Evolutionary conservation across 2,888 invertebrate species (phyloP), one percentile per base, ranked within the genome.

Genomic region (Drosophila prolongata): DNA sequence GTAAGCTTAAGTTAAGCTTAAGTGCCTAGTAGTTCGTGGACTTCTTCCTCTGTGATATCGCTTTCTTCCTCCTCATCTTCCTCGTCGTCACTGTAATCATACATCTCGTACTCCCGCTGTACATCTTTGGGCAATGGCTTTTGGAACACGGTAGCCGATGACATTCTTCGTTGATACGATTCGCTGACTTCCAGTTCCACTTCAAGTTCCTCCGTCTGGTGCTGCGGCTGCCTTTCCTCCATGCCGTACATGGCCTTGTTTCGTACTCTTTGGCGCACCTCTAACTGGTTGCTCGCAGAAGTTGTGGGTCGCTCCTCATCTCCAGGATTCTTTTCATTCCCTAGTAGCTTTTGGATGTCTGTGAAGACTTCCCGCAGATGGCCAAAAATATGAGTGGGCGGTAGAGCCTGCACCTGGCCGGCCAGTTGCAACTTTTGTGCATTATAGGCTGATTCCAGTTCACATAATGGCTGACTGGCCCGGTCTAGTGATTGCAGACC

Each of bases 391-490:
- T 42, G 74, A 4, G 90, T 85, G 6, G 65, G 27, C 4, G 90
- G 73, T 34, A 91, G 64, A 0, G 80, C 58, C 1, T 66, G 59
- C 2, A 75, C 27, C 6, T 55, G 49, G 1, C 58, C 67, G 5
- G 66, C 54, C 37, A 90, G 54, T 1, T 78, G 40, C 27, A 74
- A 50, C 58, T 91, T 91, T 59, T 89, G 87, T 27, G 80, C 79
- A 59, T 89, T 91, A 58, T 91, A 91, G 6, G 85, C 80, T 0
- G 83, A 61, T 54, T 91, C 90, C 1, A 91, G 78, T 13, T 78
- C 75, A 13, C 76, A 73, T 5, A 91, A 67, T 0, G 79, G 76
- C 11, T 78, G 62, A 24, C 81, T 57, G 10, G 72, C 56, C 0
- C 65, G 56, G 1, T 69, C 54, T 8, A 82, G 60, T 1, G 77